Evolutionary conservation across 2,797 vertebrate species (phyloP).

Genomic region (Stomatorhinus walkeri): DNA sequence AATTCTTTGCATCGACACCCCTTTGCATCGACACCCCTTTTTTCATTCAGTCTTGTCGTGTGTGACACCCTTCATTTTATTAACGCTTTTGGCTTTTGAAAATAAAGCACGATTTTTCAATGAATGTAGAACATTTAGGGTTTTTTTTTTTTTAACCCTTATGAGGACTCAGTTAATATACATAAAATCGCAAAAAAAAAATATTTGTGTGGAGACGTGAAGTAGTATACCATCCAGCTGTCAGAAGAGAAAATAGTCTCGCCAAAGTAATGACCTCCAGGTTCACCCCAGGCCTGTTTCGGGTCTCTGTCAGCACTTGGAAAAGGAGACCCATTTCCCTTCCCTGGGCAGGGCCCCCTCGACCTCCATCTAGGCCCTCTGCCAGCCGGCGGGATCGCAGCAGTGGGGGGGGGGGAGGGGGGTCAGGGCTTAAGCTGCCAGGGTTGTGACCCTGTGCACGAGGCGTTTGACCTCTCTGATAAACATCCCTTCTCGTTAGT

Average conservation of each 20-base stretch:
- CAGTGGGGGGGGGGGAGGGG: conserved; percentile 71
- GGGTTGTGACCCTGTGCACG: conserved; percentile 78
- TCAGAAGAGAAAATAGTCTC: background rate
- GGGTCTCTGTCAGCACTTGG: conserved; percentile 43
- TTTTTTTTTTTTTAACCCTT: background rate
- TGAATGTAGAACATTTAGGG: background rate
- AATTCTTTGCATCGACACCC: background rate
- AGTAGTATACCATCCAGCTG: background rate
- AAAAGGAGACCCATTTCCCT: background rate
- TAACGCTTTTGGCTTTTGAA: background rate
- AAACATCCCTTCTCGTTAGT: conserved; percentile 87
- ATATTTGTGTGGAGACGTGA: background rate
- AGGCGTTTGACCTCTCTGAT: conserved; percentile 88
- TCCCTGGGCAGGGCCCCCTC: conserved; percentile 35
- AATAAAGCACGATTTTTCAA: background rate
- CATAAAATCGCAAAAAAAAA: background rate
- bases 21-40: background rate
- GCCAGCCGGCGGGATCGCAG: conserved; percentile 74
- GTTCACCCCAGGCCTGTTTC: background rate
- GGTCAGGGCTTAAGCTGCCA: conserved; percentile 82
- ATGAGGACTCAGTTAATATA: background rate
- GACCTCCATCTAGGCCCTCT: conserved; percentile 59
- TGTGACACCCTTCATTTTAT: background rate
- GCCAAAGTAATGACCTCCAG: conserved; percentile 36
- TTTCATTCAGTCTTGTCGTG: background rate